Conservation (phyloP, 1,140 invertebrate species). For the Papilio machaon region DNA sequence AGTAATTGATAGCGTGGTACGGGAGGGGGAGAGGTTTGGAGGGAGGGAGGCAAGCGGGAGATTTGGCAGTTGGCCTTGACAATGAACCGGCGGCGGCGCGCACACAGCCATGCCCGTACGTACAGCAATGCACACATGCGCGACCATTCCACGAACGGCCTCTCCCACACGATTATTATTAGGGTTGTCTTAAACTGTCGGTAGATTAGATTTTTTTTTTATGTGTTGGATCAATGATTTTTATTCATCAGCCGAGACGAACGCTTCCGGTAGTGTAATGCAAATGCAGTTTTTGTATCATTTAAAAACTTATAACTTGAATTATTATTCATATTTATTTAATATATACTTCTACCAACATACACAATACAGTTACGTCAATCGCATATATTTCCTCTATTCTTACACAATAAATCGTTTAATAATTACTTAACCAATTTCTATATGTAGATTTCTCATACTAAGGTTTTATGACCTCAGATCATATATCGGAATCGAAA, state of each 20-base stretch:
- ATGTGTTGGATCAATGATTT: slow-evolving; percentile 36
- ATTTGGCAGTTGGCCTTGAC: slow-evolving; percentile 81
- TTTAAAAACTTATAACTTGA: slow-evolving; percentile 3
- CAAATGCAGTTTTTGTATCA: slow-evolving; percentile 28
- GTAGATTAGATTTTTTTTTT: slow-evolving; percentile 40
- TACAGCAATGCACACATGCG: slow-evolving; percentile 63
- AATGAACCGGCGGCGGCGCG: slow-evolving; percentile 78
- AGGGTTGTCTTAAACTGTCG: slow-evolving; percentile 61
- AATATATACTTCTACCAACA: background rate
- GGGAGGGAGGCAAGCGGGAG: slow-evolving; percentile 68
- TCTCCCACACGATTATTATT: slow-evolving; percentile 73
- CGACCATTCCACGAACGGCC: slow-evolving; percentile 74
- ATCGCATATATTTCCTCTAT: too few relatives aligned
- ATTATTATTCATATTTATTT: background rate
- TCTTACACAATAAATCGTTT: too few relatives aligned
- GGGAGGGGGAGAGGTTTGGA: slow-evolving; percentile 57
- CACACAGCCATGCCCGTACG: slow-evolving; percentile 55
- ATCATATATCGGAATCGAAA: too few relatives aligned
- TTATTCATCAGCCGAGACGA: slow-evolving; percentile 20
- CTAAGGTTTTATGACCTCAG: too few relatives aligned
- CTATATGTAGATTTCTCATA: too few relatives aligned
- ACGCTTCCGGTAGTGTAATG: slow-evolving; percentile 29
- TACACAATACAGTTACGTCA: background rate
- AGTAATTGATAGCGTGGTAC: slow-evolving; percentile 66
- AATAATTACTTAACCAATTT: too few relatives aligned